A percentile compares a stretch with the other conserved stretches of the same genome.
Conservation (phyloP, 2,888 invertebrate species). For the Ashinkailepas kermadecensis region DNA sequence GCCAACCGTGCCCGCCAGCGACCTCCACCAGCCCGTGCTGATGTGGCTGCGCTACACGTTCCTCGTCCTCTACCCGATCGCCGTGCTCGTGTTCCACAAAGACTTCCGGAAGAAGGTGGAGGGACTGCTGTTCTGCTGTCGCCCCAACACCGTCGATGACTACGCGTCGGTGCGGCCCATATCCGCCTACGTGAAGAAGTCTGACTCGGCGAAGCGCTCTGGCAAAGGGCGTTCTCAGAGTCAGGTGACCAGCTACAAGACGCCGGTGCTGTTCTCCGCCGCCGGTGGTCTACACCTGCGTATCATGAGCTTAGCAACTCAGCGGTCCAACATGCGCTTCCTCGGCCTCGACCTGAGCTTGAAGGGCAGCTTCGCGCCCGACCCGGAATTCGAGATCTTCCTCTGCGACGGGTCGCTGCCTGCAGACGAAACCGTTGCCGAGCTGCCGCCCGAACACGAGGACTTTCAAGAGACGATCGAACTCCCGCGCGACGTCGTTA, state of each 20-base stretch:
- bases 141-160: slow-evolving; percentile 33
- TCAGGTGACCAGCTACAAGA: slow-evolving; percentile 35
- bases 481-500: slow-evolving; percentile 27
- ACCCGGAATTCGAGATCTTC: slow-evolving; percentile 33
- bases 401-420: slow-evolving; percentile 25
- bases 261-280: slow-evolving; percentile 38
- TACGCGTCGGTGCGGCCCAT: slow-evolving; percentile 32
- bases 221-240: slow-evolving; percentile 29
- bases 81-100: slow-evolving; percentile 35
- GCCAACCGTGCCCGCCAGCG: slow-evolving; percentile 29
- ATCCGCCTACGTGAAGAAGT: slow-evolving; percentile 27
- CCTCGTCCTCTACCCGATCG: slow-evolving; percentile 35
- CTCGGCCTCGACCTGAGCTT: slow-evolving; percentile 51
- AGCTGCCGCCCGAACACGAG: slow-evolving; percentile 24
- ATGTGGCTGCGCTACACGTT: slow-evolving; percentile 37
- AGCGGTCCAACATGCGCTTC: slow-evolving; percentile 52
- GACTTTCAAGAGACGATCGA: slow-evolving; percentile 27
- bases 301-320: slow-evolving; percentile 30
- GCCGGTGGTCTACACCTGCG: slow-evolving; percentile 38
- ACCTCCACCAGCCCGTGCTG: slow-evolving; percentile 35
- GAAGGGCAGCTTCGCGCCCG: slow-evolving; percentile 50
- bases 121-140: slow-evolving; percentile 36
- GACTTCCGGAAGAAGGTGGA: slow-evolving; percentile 37
- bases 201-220: slow-evolving; percentile 28
- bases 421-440: slow-evolving; percentile 2